A percentile compares a stretch with the other conserved stretches of the same genome.
Evolutionary conservation across 2,113 vertebrate genomes (phyloP).

Genomic region (Motacilla tschutschensis): DNA sequence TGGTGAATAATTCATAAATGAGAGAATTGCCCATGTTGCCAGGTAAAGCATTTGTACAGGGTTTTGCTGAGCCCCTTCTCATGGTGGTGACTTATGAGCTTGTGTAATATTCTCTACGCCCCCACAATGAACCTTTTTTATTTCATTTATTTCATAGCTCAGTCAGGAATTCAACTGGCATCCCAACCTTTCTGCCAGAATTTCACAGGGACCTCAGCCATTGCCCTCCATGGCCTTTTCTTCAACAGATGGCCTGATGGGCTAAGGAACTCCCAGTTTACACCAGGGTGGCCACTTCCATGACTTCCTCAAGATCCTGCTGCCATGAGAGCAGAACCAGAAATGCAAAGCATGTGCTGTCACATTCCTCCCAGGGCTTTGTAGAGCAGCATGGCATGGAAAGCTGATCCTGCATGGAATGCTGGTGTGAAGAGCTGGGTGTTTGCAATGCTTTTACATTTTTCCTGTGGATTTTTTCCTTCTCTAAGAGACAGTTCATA

Average conservation of each 20-base stretch:
- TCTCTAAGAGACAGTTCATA: neutral
- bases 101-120: neutral
- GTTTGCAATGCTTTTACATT: neutral
- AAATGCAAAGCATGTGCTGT: neutral
- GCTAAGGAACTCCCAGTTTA: neutral
- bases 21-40: neutral
- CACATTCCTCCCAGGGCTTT: neutral
- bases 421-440: neutral
- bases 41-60: neutral
- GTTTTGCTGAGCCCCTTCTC: neutral
- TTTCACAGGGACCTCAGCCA: neutral
- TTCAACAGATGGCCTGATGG: neutral
- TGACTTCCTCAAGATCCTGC: neutral
- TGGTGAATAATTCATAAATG: slow-evolving; percentile 6
- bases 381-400: neutral
- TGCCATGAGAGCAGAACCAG: neutral
- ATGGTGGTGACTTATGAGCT: neutral
- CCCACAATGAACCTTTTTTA: neutral
- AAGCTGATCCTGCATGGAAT: neutral
- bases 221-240: neutral
- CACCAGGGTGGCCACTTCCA: neutral
- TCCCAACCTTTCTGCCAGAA: neutral
- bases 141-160: neutral
- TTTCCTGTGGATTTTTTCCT: neutral
- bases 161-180: neutral